phyloP scores from a whole-genome alignment of 1,140 invertebrate species.

The Drosophila teissieri region DNA sequence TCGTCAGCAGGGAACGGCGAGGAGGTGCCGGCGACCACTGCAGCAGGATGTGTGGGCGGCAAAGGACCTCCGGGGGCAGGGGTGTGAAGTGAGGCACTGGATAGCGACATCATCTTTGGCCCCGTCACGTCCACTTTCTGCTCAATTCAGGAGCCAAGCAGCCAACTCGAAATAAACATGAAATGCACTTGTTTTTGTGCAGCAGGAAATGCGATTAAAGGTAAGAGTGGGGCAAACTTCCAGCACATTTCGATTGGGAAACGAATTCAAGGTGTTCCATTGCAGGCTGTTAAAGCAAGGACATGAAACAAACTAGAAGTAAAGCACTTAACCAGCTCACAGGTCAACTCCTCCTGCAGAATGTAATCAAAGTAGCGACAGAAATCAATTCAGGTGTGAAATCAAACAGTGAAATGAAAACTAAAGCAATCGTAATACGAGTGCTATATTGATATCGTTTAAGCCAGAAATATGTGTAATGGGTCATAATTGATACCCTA shows the following conservation, averaged over 20 bases:
- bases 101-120: conserved; percentile 49
- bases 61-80: neutral
- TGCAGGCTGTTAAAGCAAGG: neutral
- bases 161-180: conserved; percentile 38
- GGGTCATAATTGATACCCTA: conserved; percentile 13
- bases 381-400: neutral
- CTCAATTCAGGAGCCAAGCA: conserved; percentile 47
- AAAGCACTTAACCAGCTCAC: no score
- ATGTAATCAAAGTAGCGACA: neutral
- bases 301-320: neutral
- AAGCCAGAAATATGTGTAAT: conserved; percentile 7
- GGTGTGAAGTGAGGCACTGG: neutral
- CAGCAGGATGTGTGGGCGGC: conserved; percentile 1
- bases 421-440: no score
- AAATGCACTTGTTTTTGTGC: conserved; percentile 30
- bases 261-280: neutral
- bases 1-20: conserved; percentile 50
- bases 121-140: conserved; percentile 63
- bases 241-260: conserved; percentile 2
- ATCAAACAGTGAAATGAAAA: no score
- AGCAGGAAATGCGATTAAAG: conserved; percentile 16
- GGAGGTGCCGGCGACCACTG: conserved; percentile 3
- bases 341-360: neutral
- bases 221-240: conserved; percentile 1
- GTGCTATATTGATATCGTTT: neutral